Evolutionary conservation across 1,140 invertebrate genomes (phyloP).

Genomic region (Idris sp.): DNA sequence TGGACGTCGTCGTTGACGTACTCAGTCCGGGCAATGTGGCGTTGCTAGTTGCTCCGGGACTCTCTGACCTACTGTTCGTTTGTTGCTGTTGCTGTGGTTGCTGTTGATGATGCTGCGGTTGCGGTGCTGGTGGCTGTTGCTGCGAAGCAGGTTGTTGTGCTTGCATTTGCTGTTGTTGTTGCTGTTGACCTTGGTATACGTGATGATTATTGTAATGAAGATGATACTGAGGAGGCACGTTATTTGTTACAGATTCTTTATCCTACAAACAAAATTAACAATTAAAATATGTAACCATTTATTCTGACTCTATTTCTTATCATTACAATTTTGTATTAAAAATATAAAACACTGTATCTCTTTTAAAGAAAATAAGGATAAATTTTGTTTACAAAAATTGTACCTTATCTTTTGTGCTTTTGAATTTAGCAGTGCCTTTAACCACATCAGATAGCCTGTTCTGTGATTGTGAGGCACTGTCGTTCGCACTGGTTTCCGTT

Average conservation of each 20-base stretch:
- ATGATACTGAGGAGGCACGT: constrained; percentile 61
- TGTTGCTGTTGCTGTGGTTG: constrained; percentile 59
- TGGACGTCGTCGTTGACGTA: constrained; percentile 23
- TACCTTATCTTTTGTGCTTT: constrained; percentile 75
- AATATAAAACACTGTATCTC: too few species aligned
- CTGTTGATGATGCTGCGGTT: constrained; percentile 8
- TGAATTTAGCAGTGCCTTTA: constrained; percentile 84
- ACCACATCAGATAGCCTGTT: constrained; percentile 89
- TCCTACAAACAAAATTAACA: too few species aligned
- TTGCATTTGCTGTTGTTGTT: constrained; percentile 54
- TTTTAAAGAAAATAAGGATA: neutral
- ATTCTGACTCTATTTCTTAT: too few species aligned
- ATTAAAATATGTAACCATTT: too few species aligned
- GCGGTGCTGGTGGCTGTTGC: constrained; percentile 42
- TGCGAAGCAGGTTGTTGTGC: constrained; percentile 41
- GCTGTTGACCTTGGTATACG: constrained; percentile 51
- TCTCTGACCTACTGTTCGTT: constrained; percentile 72
- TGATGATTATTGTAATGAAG: constrained; percentile 49
- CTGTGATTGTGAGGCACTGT: constrained; percentile 72
- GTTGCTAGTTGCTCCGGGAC: constrained; percentile 69
- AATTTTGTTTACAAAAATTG: too few species aligned
- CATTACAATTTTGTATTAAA: too few species aligned
- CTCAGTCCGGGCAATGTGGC: constrained; percentile 41
- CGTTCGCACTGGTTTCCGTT: constrained; percentile 63
- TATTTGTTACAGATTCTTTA: constrained; percentile 62